Percentiles rank a stretch among this genome's conserved stretches.
phyloP scores from a whole-genome alignment of 2,888 invertebrate species.

The Mesochorus sp. region DNA sequence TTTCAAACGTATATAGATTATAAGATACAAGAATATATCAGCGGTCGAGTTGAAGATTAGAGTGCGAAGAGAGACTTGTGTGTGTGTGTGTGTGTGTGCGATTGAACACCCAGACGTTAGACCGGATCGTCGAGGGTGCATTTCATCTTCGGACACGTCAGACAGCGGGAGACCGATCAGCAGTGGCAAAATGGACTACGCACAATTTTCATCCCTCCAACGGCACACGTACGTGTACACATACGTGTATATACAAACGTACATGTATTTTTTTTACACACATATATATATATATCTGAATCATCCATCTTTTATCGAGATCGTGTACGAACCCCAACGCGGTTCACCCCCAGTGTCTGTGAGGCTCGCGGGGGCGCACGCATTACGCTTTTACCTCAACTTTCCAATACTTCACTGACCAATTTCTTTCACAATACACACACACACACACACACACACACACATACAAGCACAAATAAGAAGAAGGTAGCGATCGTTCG shows the following conservation, averaged over 20 bases:
- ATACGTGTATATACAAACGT: background rate
- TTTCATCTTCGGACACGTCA: slow-evolving; percentile 81
- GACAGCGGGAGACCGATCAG: slow-evolving; percentile 80
- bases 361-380: slow-evolving; percentile 38
- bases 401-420: slow-evolving; percentile 53
- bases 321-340: slow-evolving; percentile 58
- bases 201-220: slow-evolving; percentile 37
- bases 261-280: background rate
- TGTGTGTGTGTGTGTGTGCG: background rate
- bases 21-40: too few species aligned
- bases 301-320: slow-evolving; percentile 81
- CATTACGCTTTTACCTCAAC: slow-evolving; percentile 54
- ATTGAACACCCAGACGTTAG: slow-evolving; percentile 15
- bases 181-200: slow-evolving; percentile 51
- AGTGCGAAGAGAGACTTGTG: too few species aligned
- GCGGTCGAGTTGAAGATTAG: too few species aligned
- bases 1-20: too few species aligned
- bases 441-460: background rate
- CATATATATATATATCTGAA: slow-evolving; percentile 67
- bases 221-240: background rate
- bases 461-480: background rate
- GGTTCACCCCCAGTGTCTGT: slow-evolving; percentile 38
- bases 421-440: slow-evolving; percentile 4
- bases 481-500: background rate
- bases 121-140: slow-evolving; percentile 78